These are phyloP conservation scores for Cryptotis parvus DNA, from an alignment of 2,113 vertebrate species.

Conservation along the genomic window DNA sequence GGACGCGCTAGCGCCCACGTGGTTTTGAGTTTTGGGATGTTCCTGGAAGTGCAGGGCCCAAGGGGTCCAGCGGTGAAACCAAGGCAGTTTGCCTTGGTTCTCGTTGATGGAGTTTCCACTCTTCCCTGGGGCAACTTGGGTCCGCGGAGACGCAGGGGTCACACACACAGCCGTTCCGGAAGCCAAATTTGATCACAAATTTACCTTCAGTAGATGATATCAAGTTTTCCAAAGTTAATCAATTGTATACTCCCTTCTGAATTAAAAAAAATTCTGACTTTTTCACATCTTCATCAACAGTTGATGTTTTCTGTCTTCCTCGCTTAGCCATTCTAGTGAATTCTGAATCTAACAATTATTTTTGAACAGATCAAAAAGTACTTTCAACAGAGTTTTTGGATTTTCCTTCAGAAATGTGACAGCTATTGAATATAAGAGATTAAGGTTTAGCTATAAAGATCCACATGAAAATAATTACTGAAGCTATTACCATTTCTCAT, in stretches of 20 bases:
- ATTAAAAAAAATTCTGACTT: not conserved
- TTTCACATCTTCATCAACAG: not conserved
- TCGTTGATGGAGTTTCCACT: too few relatives aligned
- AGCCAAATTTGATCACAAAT: too few relatives aligned
- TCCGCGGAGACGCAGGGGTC: too few relatives aligned
- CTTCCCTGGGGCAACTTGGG: too few relatives aligned
- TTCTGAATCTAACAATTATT: not conserved
- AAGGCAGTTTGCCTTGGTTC: too few relatives aligned
- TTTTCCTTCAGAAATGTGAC: conserved; percentile 49
- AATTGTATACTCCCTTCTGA: not conserved
- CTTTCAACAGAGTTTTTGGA: not conserved
- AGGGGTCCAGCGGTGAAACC: too few relatives aligned
- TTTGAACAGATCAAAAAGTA: not conserved
- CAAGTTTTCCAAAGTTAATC: not conserved
- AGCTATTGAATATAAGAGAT: not conserved
- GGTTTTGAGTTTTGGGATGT: too few relatives aligned
- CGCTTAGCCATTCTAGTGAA: not conserved
- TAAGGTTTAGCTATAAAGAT: conserved; percentile 1
- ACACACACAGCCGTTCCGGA: too few relatives aligned
- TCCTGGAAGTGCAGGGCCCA: too few relatives aligned
- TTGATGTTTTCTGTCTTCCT: conserved; percentile 30
- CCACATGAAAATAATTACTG: conserved; percentile 35
- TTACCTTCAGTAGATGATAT: not conserved
- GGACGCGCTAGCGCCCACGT: too few relatives aligned
- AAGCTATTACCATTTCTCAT: conserved; percentile 5